Evolutionary conservation across 2,113 vertebrate species (phyloP).

Genomic region (Microtus richardsoni): DNA sequence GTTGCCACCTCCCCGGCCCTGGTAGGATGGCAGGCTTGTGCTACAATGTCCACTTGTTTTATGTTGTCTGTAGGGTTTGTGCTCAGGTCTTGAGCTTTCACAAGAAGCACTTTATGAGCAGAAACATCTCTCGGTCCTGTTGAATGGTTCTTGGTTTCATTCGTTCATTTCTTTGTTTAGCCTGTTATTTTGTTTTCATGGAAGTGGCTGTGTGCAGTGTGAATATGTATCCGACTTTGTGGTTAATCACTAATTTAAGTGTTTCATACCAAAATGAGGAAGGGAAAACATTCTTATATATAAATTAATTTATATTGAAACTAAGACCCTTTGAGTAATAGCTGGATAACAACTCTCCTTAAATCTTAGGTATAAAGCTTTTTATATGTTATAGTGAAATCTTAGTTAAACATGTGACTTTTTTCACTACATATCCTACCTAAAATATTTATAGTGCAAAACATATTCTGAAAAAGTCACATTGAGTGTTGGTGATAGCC

Average conservation of each 20-base stretch:
- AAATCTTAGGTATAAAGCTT: neutral
- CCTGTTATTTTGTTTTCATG: neutral
- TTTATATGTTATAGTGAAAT: neutral
- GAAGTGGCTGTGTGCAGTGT: neutral
- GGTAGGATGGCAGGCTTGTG: neutral
- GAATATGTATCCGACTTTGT: neutral
- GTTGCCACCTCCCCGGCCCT: neutral
- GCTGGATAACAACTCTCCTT: neutral
- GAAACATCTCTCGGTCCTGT: neutral
- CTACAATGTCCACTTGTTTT: neutral
- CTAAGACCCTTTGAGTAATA: neutral
- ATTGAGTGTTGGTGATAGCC: neutral
- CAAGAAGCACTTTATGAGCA: neutral
- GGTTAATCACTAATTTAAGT: neutral
- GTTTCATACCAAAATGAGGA: neutral
- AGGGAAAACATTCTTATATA: neutral
- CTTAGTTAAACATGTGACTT: neutral
- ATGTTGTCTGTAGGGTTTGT: neutral
- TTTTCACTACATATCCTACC: neutral
- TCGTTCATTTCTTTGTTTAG: neutral
- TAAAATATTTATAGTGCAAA: conserved; percentile 17
- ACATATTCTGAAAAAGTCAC: neutral
- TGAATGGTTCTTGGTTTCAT: neutral
- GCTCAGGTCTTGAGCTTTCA: neutral
- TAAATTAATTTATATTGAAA: neutral